Base-by-base conservation (phyloP, 2,888 invertebrate species). In the Ennomos erosarius region DNA sequence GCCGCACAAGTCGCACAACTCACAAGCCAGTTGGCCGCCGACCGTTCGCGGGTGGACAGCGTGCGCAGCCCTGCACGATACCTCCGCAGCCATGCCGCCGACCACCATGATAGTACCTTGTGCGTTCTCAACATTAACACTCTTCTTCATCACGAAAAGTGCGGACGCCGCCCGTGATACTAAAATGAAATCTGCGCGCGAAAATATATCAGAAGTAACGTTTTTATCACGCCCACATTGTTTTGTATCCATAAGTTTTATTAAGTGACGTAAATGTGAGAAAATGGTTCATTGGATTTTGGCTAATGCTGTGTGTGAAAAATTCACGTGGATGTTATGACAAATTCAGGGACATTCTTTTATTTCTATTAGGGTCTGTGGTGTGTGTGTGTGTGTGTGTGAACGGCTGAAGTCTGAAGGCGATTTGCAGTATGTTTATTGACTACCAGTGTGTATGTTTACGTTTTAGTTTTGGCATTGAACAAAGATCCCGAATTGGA, bases 91-190 rank as follows among this genome's bases (percentile, higher is more conserved):
- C 85, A 92, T 92, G 92, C 92, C 92, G 82, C 92, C 92, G 71
- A 91, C 91, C 67, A 88, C 92, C 73, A 91, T 90, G 88, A 87
- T 92, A 80, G 91, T 92, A 82, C 90, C 88, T 81, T 92, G 91
- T 91, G 85, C 88, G 92, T 92, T 78, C 76, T 64, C 63, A 70
- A 68, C 37, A 58, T 66, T 49, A 65, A 49, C 49, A 67, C 51
- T 58, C 38, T 42, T 53, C 65, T 55, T 61, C 43, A 39, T 33
- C 13, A 26, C 42, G n/a, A 9, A 43, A 46, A 49, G 12, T 10
- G 39, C 38, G 47, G 4, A 36, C 56, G 47, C 60, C 59, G 52
- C 54, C 48, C 26, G 26, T 26, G 49, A 55, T 58, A 70, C 64
- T 61, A 61, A 58, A 49, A 47, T 45, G 26, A 48, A 60, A 39